Percentiles rank a stretch among this genome's conserved stretches.
phyloP scores from a whole-genome alignment of 2,888 invertebrate genomes.

The Podabrus alpinus region DNA sequence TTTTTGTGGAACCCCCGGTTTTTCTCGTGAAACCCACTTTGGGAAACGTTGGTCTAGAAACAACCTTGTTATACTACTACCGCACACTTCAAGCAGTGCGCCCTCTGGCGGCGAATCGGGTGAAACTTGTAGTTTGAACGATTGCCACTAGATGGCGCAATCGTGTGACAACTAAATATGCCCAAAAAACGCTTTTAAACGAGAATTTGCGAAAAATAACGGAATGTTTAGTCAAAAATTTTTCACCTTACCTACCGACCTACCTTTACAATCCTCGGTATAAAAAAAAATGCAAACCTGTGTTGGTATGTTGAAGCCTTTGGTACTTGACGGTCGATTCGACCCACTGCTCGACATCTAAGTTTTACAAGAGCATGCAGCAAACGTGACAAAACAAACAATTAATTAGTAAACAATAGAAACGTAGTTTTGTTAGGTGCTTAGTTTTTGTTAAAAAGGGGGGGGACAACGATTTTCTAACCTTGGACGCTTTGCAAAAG shows the following conservation, averaged over 20 bases:
- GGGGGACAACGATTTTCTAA: conserved; percentile 42
- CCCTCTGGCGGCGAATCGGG: too few relatives aligned
- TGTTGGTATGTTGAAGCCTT: conserved; percentile 44
- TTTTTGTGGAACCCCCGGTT: too few relatives aligned
- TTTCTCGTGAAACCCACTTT: too few relatives aligned
- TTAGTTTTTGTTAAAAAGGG: neutral
- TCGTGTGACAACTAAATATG: too few relatives aligned
- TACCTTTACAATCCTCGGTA: neutral
- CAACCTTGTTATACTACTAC: too few relatives aligned
- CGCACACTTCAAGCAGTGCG: too few relatives aligned
- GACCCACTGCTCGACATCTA: conserved; percentile 50
- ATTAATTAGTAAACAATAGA: conserved; percentile 19
- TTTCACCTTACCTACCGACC: neutral
- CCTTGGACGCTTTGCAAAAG: conserved; percentile 58
- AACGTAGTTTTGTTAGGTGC: conserved; percentile 2
- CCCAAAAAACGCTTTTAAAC: too few relatives aligned
- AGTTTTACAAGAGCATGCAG: conserved; percentile 36
- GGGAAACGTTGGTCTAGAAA: too few relatives aligned
- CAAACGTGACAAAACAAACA: conserved; percentile 32
- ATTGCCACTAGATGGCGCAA: too few relatives aligned
- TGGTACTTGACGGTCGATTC: conserved; percentile 49
- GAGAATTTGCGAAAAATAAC: too few relatives aligned
- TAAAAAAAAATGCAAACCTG: conserved; percentile 46
- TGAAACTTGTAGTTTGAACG: too few relatives aligned
- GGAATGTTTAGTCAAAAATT: neutral